Evolutionary conservation across 2,888 invertebrate genomes (phyloP), one percentile per base, ranked within the genome.

Genomic region (Drosophila bunnanda): DNA sequence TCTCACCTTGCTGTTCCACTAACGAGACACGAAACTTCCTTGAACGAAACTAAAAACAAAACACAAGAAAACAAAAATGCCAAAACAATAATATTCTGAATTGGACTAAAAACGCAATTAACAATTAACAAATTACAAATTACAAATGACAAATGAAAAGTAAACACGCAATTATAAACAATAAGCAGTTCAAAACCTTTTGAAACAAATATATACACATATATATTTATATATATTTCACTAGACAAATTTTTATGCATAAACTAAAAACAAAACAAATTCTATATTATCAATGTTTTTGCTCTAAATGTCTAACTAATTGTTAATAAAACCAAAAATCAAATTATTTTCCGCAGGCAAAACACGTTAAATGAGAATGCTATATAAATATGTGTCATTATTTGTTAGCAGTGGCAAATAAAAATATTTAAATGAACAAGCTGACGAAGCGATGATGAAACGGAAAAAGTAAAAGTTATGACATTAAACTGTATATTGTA

Each of bases 221-320:
- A 71, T 76, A 82, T 73, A 76, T 62, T 80, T 73, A 76, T 77
- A 82, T 84, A 87, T 85, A 87, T 82, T 82, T 84, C 87, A 84
- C 80, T 84, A 84, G 83, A 82, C 76, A 76, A 81, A 85, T 78
- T 83, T 88, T 83, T 81, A 88, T 85, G 88, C 83, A 78, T 88
- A 78, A 85, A 77, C 66, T 61, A 65, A 77, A 79, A 76, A 68
- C 65, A 64, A 66, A 69, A 78, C 60, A 80, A 73, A 82, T 78
- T 81, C 88, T 86, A 79, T 84, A 88, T 86, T 86, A 85, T 88
- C 76, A 82, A 88, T 87, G 88, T 87, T 89, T 89, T 87, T 89
- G 88, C 88, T 85, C 88, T 88, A 88, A 89, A 88, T 89, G 88
- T 88, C 88, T 88, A 88, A 82, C 82, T 88, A 88, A 88, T 78